These are phyloP conservation scores for Tupaia chinensis DNA, from an alignment of 2,113 vertebrate genomes.

Conservation along the genomic window DNA sequence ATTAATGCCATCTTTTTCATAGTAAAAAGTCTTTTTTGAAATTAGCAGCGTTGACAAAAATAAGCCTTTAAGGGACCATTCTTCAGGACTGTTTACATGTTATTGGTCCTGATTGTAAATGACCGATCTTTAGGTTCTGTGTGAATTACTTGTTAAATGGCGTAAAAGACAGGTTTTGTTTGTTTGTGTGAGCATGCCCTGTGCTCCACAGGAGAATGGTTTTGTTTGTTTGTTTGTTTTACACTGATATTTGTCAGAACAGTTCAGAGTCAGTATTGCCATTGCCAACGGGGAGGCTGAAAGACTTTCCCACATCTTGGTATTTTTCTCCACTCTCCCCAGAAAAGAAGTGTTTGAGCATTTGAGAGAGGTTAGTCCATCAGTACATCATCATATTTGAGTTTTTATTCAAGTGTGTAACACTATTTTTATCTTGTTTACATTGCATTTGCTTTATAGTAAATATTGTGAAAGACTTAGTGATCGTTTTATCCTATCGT, in stretches of 20 bases:
- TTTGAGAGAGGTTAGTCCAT: background rate
- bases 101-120: background rate
- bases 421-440: background rate
- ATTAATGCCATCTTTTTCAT: background rate
- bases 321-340: background rate
- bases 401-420: conserved; percentile 7
- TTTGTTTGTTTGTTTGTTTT: background rate
- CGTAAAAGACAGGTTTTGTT: background rate
- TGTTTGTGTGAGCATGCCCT: background rate
- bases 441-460: conserved; percentile 22
- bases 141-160: background rate
- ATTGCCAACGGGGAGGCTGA: background rate
- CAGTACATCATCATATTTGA: conserved; percentile 9
- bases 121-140: background rate
- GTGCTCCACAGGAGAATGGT: background rate
- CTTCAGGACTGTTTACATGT: background rate
- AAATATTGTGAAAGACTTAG: conserved; percentile 2
- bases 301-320: background rate
- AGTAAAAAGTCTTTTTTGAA: conserved; percentile 1
- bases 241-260: background rate
- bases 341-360: background rate
- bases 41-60: background rate
- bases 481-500: background rate
- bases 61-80: background rate
- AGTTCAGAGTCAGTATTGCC: background rate